These are phyloP conservation scores for Rhynchophorus ferrugineus DNA, from an alignment of 1,140 invertebrate genomes.

Conservation along the genomic window DNA sequence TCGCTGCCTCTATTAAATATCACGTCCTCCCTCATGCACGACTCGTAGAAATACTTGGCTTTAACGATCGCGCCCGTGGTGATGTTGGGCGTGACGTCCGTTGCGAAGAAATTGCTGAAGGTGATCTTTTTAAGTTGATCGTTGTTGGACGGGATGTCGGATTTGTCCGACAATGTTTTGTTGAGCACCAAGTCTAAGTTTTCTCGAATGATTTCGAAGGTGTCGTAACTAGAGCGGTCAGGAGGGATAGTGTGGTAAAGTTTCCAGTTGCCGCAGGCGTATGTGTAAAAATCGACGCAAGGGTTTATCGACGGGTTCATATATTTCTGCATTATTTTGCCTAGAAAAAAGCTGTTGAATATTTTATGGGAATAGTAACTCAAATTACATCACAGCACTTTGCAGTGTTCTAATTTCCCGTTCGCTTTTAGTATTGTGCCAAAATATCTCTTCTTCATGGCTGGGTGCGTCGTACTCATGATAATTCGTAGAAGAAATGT, in stretches of 20 bases:
- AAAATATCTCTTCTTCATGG: constrained; percentile 12
- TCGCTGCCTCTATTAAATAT: constrained; percentile 59
- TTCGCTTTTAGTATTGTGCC: constrained; percentile 13
- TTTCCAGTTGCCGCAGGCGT: constrained; percentile 83
- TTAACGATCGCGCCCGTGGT: constrained; percentile 56
- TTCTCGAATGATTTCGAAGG: constrained; percentile 73
- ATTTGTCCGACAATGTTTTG: constrained; percentile 54
- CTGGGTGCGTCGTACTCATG: too few species aligned
- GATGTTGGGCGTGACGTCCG: constrained; percentile 5
- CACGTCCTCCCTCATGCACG: constrained; percentile 74
- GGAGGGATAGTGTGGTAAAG: constrained; percentile 75
- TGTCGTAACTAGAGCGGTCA: constrained; percentile 73
- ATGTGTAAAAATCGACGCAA: constrained; percentile 87
- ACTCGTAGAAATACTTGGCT: constrained; percentile 72
- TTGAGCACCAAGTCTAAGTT: constrained; percentile 61
- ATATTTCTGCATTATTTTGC: constrained; percentile 62
- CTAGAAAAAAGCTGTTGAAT: constrained; percentile 32
- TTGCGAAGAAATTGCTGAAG: constrained; percentile 6
- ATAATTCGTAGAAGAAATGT: too few species aligned
- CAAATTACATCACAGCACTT: constrained; percentile 50
- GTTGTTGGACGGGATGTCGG: not conserved
- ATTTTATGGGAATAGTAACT: too few species aligned
- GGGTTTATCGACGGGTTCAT: constrained; percentile 74
- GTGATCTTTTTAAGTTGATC: not conserved
- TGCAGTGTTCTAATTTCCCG: constrained; percentile 17